Evolutionary conservation across 2,113 vertebrate genomes (phyloP).

Genomic region (Tupaia tana): DNA sequence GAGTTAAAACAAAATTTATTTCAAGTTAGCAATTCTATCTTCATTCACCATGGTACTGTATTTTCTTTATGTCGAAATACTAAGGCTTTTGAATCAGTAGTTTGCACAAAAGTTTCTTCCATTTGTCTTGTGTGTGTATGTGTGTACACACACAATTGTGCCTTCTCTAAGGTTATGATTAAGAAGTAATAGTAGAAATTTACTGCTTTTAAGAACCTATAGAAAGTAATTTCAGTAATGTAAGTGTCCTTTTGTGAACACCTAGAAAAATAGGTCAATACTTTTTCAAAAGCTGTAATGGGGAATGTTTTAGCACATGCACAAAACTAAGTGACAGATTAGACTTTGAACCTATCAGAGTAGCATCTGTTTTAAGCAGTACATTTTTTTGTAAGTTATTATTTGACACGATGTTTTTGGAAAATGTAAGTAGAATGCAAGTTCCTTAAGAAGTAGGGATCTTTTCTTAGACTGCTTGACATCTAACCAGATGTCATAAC

Average conservation of each 20-base stretch:
- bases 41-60: not conserved
- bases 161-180: not conserved
- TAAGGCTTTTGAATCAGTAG: constrained; percentile 17
- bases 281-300: constrained; percentile 50
- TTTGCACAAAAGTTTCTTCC: constrained; percentile 38
- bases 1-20: constrained; percentile 21
- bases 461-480: not conserved
- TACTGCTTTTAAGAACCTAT: not conserved
- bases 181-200: constrained; percentile 42
- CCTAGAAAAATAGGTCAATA: constrained; percentile 30
- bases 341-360: not conserved
- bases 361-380: constrained; percentile 35
- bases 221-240: constrained; percentile 21
- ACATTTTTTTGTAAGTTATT: not conserved
- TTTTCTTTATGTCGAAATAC: constrained; percentile 19
- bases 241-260: not conserved
- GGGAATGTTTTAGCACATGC: not conserved
- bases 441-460: not conserved
- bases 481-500: not conserved
- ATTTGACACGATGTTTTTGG: not conserved
- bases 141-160: not conserved
- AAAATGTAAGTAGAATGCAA: constrained; percentile 19
- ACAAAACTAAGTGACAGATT: not conserved
- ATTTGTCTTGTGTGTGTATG: not conserved
- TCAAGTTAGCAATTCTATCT: constrained; percentile 20